Conservation (phyloP, 2,113 vertebrate species). For the Psilopogon haemacephalus region DNA sequence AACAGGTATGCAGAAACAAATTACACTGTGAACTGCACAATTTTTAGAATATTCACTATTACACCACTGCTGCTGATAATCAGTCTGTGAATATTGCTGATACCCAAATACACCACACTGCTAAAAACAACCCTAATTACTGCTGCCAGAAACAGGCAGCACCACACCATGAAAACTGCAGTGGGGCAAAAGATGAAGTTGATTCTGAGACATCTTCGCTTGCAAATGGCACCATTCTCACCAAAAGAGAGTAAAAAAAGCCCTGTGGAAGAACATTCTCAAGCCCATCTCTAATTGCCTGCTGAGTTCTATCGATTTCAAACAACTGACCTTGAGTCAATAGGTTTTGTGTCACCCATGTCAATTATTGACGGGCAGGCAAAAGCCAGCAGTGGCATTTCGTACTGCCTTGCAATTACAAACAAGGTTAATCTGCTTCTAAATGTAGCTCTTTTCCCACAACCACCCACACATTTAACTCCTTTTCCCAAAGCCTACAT, state of each 20-base stretch:
- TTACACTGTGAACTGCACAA: background rate
- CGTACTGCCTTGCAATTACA: background rate
- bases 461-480: constrained; percentile 36
- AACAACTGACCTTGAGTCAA: background rate
- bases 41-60: background rate
- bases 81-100: background rate
- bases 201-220: background rate
- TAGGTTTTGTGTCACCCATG: background rate
- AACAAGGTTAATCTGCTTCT: background rate
- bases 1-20: background rate
- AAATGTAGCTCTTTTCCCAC: constrained; percentile 13
- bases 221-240: background rate
- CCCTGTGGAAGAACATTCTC: rapidly evolving
- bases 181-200: background rate
- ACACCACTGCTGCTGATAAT: background rate
- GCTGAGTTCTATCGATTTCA: background rate
- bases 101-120: background rate
- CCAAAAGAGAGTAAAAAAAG: background rate
- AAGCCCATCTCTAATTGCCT: background rate
- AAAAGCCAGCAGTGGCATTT: background rate
- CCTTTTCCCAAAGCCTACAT: constrained; percentile 19
- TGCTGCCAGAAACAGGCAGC: background rate
- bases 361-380: background rate
- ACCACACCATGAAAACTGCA: background rate
- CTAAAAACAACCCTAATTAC: background rate